Evolutionary conservation across 30 jellyfish, hydroid and myxozoan genomes (phyloP).

Genomic region (Turritopsis dohrnii): DNA sequence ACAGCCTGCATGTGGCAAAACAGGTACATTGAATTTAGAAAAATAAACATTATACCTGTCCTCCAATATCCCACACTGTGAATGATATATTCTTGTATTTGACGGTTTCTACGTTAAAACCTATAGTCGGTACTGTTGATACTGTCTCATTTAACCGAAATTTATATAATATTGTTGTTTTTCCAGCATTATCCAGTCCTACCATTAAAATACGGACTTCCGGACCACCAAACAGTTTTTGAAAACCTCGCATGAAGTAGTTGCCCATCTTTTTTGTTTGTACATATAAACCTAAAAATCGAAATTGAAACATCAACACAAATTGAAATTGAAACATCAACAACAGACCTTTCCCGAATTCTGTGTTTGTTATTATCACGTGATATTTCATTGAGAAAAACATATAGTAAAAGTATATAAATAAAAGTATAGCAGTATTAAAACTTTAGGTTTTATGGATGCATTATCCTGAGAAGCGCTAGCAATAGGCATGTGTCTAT

Average conservation of each 20-base stretch:
- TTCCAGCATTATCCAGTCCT: conserved; percentile 98
- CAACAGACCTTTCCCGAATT: too few relatives aligned
- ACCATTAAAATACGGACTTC: conserved; percentile 98
- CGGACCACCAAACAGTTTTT: conserved; percentile 82
- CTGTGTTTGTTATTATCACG: too few relatives aligned
- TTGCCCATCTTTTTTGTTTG: conserved; percentile 55
- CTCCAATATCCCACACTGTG: conserved; percentile 99
- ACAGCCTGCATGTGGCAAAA: too few relatives aligned
- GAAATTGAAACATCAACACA: too few relatives aligned
- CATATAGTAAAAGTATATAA: too few relatives aligned
- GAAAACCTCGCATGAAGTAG: conserved; percentile 52
- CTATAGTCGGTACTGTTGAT: conserved; percentile 93
- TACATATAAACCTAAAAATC: background rate
- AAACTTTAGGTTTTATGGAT: too few relatives aligned
- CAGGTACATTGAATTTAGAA: too few relatives aligned
- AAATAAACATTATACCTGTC: conserved; percentile 44
- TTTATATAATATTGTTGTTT: conserved; percentile 81
- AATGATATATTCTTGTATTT: conserved; percentile 76
- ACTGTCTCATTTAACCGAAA: conserved; percentile 88
- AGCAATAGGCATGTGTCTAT: too few relatives aligned
- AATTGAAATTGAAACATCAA: too few relatives aligned
- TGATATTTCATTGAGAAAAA: too few relatives aligned
- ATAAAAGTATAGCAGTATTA: too few relatives aligned
- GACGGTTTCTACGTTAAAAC: conserved; percentile 93
- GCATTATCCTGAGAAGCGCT: too few relatives aligned